These are phyloP conservation scores for Idaea aversata DNA, from an alignment of 2,888 invertebrate species.

Conservation along the genomic window DNA sequence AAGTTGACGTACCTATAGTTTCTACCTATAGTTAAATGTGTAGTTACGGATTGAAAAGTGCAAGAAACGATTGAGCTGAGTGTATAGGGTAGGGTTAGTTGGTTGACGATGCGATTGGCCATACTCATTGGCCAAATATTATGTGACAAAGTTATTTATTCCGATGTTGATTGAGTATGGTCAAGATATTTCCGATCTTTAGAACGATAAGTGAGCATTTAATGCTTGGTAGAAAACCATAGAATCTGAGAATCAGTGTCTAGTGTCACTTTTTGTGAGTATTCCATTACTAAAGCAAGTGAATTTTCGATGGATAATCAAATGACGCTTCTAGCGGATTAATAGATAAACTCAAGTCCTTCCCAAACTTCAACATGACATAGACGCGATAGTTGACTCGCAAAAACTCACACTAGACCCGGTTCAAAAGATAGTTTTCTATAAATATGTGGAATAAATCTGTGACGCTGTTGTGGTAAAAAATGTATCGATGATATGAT, in stretches of 20 bases:
- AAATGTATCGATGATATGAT: conserved; percentile 15
- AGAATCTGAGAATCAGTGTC: background rate
- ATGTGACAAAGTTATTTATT: conserved; percentile 1
- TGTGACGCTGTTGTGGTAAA: background rate
- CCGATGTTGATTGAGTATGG: background rate
- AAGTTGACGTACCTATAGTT: background rate
- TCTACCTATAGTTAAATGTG: background rate
- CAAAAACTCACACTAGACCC: background rate
- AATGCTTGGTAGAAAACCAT: background rate
- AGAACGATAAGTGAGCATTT: background rate
- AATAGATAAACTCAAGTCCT: background rate
- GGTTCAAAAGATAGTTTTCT: conserved; percentile 16
- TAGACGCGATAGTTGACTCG: background rate
- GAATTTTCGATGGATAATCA: background rate
- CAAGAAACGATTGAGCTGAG: background rate
- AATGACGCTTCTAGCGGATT: background rate
- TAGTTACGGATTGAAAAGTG: background rate
- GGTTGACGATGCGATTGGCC: background rate
- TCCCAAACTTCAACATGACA: background rate
- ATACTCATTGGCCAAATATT: background rate
- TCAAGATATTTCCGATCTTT: background rate
- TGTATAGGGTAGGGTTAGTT: background rate
- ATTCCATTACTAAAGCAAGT: background rate
- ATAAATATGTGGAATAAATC: conserved; percentile 8
- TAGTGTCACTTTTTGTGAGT: background rate